Conservation (phyloP, 2,797 vertebrate genomes). For the Spinus pinus region DNA sequence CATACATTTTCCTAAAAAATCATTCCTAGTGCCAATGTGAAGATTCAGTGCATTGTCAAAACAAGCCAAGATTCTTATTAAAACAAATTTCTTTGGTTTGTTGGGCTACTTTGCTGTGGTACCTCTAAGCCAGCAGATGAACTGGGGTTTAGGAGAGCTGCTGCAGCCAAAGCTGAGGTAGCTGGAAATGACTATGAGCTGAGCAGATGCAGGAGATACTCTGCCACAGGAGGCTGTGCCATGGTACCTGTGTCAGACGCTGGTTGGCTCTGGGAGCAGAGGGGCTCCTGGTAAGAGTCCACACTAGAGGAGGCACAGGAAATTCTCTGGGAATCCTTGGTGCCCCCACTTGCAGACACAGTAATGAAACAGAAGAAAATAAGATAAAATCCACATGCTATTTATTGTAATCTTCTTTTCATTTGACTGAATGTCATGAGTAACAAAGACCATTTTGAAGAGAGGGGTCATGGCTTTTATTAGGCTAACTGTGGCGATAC, state of each 20-base stretch:
- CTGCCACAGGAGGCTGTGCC: background rate
- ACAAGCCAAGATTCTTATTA: constrained; percentile 61
- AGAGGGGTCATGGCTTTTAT: background rate
- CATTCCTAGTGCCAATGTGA: background rate
- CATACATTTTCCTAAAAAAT: constrained; percentile 56
- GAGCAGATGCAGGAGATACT: background rate
- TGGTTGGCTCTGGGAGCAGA: background rate
- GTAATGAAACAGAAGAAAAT: background rate
- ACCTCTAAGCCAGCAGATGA: constrained; percentile 41
- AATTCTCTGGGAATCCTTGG: background rate
- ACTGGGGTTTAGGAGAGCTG: background rate
- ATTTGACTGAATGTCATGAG: background rate
- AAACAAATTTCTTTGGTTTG: constrained; percentile 64
- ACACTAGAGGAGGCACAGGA: background rate
- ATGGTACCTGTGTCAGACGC: background rate
- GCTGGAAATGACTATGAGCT: background rate
- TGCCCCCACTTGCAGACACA: background rate
- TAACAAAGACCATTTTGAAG: background rate
- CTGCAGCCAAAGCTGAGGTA: constrained; percentile 33
- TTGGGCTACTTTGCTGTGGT: constrained; percentile 37
- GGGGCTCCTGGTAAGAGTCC: background rate
- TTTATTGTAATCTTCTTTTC: background rate
- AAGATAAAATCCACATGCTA: background rate
- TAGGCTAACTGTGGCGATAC: background rate
- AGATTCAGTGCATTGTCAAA: constrained; percentile 56